phyloP scores from a whole-genome alignment of 2,888 invertebrate species.

The Romanomermis culicivorax region DNA sequence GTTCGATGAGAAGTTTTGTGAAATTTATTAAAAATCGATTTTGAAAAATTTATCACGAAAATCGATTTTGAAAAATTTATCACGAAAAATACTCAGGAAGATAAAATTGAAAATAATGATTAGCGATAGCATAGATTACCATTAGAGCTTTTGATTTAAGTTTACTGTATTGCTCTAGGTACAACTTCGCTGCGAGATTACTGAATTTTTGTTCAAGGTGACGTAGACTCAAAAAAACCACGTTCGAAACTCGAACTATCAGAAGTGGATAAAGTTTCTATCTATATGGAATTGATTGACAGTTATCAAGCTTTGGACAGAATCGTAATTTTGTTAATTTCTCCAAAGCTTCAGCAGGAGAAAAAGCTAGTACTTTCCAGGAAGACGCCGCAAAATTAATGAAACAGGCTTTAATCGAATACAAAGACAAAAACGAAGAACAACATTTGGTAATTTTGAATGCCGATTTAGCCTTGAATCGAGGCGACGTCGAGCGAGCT shows the following conservation, averaged over 20 bases:
- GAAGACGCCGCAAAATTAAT: slow-evolving; percentile 58
- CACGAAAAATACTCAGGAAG: too few relatives aligned
- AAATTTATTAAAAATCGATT: too few relatives aligned
- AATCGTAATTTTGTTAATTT: slow-evolving; percentile 14
- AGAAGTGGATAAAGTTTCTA: slow-evolving; percentile 49
- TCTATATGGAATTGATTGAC: slow-evolving; percentile 60
- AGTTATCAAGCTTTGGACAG: slow-evolving; percentile 34
- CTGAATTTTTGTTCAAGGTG: neutral
- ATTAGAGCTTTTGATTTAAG: too few relatives aligned
- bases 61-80: too few relatives aligned
- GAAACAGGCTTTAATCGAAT: slow-evolving; percentile 41
- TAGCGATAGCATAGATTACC: too few relatives aligned
- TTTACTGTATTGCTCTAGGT: too few relatives aligned
- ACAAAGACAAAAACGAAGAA: slow-evolving; percentile 57
- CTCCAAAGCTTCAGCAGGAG: neutral
- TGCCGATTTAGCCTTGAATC: slow-evolving; percentile 56
- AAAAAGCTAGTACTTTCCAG: slow-evolving; percentile 17
- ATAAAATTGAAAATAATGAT: too few relatives aligned
- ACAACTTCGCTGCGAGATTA: too few relatives aligned
- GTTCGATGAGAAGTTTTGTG: too few relatives aligned
- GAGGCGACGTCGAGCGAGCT: slow-evolving; percentile 58
- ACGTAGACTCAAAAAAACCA: slow-evolving; percentile 11
- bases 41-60: too few relatives aligned
- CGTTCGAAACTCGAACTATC: slow-evolving; percentile 14
- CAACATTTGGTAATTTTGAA: slow-evolving; percentile 59